Conservation (phyloP, 2,888 invertebrate species). For the Cynaeus angustus region DNA sequence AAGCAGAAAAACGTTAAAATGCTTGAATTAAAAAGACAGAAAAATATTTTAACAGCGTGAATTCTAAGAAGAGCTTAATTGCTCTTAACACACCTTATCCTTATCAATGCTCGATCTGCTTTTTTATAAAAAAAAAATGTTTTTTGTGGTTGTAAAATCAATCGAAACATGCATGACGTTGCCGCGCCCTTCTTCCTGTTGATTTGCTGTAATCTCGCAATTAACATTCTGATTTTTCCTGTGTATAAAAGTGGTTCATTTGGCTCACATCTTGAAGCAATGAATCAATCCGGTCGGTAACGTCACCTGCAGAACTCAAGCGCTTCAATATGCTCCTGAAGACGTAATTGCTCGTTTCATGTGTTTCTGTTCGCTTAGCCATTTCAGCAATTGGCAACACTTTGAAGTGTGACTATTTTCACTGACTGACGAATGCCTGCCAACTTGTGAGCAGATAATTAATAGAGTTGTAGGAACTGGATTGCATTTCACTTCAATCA, state of each 20-base stretch:
- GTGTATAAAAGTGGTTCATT: constrained; percentile 30
- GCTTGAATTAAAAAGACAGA: too few relatives aligned
- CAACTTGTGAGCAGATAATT: constrained; percentile 49
- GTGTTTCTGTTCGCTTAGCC: constrained; percentile 28
- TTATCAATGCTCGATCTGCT: too few relatives aligned
- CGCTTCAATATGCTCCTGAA: constrained; percentile 67
- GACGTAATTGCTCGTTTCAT: constrained; percentile 62
- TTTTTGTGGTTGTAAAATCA: too few relatives aligned
- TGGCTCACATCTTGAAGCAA: constrained; percentile 39
- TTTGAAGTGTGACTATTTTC: constrained; percentile 61
- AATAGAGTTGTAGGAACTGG: constrained; percentile 49
- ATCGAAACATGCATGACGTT: too few relatives aligned
- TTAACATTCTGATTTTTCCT: too few relatives aligned
- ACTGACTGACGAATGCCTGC: constrained; percentile 48
- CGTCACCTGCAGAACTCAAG: constrained; percentile 62
- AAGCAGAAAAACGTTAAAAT: too few relatives aligned
- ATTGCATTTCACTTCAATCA: constrained; percentile 24
- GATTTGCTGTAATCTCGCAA: too few relatives aligned
- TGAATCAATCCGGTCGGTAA: constrained; percentile 42
- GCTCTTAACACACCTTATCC: too few relatives aligned
- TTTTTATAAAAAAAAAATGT: too few relatives aligned
- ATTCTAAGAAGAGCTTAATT: too few relatives aligned
- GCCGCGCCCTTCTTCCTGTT: too few relatives aligned
- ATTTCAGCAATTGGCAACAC: constrained; percentile 57
- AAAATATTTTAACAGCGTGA: too few relatives aligned